Base-by-base conservation (phyloP, 1,140 invertebrate species). In the Telenomus remus region DNA sequence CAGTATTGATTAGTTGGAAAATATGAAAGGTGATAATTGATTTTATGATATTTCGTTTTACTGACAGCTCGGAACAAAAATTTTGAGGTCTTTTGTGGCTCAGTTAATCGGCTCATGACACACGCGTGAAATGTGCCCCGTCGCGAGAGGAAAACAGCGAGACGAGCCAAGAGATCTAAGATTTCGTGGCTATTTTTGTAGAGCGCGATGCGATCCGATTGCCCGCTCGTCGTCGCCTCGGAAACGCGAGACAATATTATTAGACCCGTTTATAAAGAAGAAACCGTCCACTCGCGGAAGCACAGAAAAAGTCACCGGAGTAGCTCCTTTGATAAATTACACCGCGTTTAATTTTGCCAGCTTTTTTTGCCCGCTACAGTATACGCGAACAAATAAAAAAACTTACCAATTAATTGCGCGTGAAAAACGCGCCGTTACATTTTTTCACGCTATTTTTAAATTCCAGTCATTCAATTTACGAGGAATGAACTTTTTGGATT, bases 231-330 rank as follows among this genome's bases (percentile, higher is more conserved):
- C 78, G 78, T 75, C 70, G 78, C 78, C 79, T 82, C 80, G 79
- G 79, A 84, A 84, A 83, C 79, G 80, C 81, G 80, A 82, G 82
- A 82, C 82, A 81, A 82, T 84, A 85, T 85, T 85, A 85, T 85
- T 85, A 85, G 82, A 82, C 75, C 50, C 76, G 76, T 69, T 71
- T 71, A 80, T 78, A 77, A 77, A 80, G 72, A 74, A 78, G 71
- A 27, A 27, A 73, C 46, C 51, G 61, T 44, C 61, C 37, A 37
- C 63, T 73, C 60, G 57, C 54, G 59, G 54, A 60, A 68, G 72
- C 57, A 78, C 60, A 53, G 60, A 76, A 70, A 76, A 76, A 74
- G 12, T 69, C 50, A 2, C 61, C 37, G 9, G 37, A 9, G 19
- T n/a, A 27, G 19, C 19, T 27, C 19, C 56, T 73, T 68, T 56